Conservation (phyloP, 1,140 invertebrate genomes). For the Cydia amplana region DNA sequence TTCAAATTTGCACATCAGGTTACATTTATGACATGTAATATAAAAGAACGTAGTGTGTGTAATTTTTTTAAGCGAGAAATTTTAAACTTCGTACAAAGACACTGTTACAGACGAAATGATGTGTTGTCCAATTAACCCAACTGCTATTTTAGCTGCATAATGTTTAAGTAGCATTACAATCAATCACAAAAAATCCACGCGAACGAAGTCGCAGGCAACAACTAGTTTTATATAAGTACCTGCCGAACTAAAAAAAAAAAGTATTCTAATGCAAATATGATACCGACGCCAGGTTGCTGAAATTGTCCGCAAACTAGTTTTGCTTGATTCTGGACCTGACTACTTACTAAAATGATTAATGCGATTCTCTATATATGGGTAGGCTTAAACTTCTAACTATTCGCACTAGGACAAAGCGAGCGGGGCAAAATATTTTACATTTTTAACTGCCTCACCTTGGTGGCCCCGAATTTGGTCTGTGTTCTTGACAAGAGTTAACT, state of each 20-base stretch:
- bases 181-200: too few species aligned
- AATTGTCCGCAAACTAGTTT: constrained; percentile 29
- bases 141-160: too few species aligned
- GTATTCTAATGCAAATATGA: neutral
- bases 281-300: neutral
- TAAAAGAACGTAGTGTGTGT: too few species aligned
- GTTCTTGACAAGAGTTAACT: neutral
- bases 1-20: too few species aligned
- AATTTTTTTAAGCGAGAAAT: too few species aligned
- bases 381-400: constrained; percentile 8
- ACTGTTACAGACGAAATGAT: too few species aligned
- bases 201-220: too few species aligned
- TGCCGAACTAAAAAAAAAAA: neutral
- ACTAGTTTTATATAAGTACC: too few species aligned
- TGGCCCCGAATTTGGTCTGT: neutral
- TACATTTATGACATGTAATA: too few species aligned
- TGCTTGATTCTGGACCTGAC: neutral
- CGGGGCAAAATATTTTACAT: neutral
- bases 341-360: constrained; percentile 25
- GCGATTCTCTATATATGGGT: constrained; percentile 23
- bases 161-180: too few species aligned
- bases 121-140: too few species aligned
- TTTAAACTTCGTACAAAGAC: too few species aligned
- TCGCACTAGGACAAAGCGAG: neutral
- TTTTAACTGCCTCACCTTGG: neutral